A percentile compares a stretch with the other conserved stretches of the same genome.
phyloP scores from a whole-genome alignment of 2,113 vertebrate species.

The Anoura caudifer region DNA sequence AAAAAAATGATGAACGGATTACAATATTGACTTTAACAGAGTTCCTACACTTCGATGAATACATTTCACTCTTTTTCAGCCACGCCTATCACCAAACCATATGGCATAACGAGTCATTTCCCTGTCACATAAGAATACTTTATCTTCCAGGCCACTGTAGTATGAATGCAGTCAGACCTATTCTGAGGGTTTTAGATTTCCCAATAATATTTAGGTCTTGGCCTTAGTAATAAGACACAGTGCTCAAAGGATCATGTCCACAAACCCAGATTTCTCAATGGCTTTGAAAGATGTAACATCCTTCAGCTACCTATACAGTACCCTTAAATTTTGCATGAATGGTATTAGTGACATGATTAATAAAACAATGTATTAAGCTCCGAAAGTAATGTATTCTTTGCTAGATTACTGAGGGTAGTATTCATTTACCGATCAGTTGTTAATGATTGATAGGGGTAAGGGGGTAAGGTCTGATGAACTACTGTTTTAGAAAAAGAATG shows the following conservation, averaged over 20 bases:
- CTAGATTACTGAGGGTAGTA: not conserved
- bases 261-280: constrained; percentile 42
- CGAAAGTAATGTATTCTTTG: not conserved
- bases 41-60: not conserved
- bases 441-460: not conserved
- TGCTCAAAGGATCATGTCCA: constrained; percentile 25
- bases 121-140: not conserved
- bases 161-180: not conserved
- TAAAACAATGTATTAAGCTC: not conserved
- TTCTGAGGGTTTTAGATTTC: constrained; percentile 47
- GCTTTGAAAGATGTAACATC: constrained; percentile 2
- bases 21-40: not conserved
- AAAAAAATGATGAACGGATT: not conserved
- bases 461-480: not conserved
- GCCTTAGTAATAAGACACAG: not conserved
- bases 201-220: constrained; percentile 21
- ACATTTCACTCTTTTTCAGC: not conserved
- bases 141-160: not conserved
- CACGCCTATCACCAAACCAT: not conserved
- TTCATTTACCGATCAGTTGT: not conserved
- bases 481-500: not conserved
- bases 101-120: not conserved
- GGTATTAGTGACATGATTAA: not conserved
- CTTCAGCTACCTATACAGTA: not conserved
- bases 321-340: not conserved